phyloP scores from a whole-genome alignment of 2,113 vertebrate species.

The Chiloscyllium plagiosum region DNA sequence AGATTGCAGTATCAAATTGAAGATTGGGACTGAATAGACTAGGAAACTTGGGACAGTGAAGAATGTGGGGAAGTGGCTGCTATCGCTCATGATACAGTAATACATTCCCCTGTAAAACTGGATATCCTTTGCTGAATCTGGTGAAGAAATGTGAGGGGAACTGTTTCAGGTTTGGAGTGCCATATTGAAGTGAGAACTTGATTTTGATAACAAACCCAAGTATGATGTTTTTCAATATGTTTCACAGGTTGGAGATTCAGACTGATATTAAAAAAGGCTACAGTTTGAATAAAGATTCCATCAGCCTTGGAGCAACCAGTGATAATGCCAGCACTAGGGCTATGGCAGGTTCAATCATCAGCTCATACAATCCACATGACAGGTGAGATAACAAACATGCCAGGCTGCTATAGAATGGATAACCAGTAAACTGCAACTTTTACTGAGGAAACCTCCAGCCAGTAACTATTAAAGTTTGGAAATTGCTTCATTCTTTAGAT shows the following conservation, averaged over 20 bases:
- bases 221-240: constrained; percentile 36
- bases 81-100: neutral
- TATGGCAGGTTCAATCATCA: constrained; percentile 98
- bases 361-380: constrained; percentile 94
- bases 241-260: constrained; percentile 81
- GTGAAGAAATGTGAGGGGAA: neutral
- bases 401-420: neutral
- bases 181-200: neutral
- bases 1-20: neutral
- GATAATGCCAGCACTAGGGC: constrained; percentile 94
- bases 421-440: neutral
- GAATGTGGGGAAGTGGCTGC: neutral
- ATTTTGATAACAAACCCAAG: constrained; percentile 30
- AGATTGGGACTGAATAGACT: no score
- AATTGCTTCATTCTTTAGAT: neutral
- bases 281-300: constrained; percentile 80
- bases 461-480: neutral
- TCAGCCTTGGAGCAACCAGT: constrained; percentile 85
- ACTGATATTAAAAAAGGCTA: constrained; percentile 81
- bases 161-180: neutral
- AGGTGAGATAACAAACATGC: constrained; percentile 59
- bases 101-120: neutral
- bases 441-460: neutral
- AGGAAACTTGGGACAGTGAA: neutral
- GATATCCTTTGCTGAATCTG: neutral